Percentiles rank a stretch among this genome's conserved stretches.
These are phyloP conservation scores for Bombus confusus DNA, from an alignment of 1,140 invertebrate species.

Conservation along the genomic window DNA sequence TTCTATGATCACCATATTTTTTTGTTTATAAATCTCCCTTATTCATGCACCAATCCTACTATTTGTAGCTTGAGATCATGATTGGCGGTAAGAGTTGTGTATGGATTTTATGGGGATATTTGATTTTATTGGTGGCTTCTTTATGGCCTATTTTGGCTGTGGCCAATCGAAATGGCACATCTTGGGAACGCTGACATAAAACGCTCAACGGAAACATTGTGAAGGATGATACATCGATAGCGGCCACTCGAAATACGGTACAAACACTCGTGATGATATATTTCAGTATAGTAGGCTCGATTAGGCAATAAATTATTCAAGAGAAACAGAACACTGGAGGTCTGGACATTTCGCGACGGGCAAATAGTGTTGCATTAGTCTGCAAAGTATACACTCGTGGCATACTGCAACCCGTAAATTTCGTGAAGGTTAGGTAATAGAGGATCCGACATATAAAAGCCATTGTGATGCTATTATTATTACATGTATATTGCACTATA, in stretches of 20 bases:
- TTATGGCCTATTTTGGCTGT: background rate
- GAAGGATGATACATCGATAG: conserved; percentile 18
- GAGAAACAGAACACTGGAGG: conserved; percentile 18
- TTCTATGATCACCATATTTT: no score
- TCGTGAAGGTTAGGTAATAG: background rate
- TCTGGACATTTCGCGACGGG: background rate
- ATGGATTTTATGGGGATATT: background rate
- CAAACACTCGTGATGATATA: conserved; percentile 45
- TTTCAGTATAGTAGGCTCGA: conserved; percentile 16
- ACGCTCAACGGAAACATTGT: conserved; percentile 29
- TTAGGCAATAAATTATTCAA: conserved; percentile 34
- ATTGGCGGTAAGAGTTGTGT: no score
- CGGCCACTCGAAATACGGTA: conserved; percentile 28
- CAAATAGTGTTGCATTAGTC: background rate
- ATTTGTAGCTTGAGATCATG: background rate
- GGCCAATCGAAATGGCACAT: background rate
- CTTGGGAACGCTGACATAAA: conserved; percentile 7
- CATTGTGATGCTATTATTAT: background rate
- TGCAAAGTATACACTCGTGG: background rate
- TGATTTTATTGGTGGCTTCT: background rate
- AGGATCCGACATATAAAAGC: background rate
- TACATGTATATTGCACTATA: background rate
- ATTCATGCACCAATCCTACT: no score
- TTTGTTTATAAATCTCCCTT: no score
- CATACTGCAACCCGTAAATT: background rate